Percentiles rank a stretch among this genome's conserved stretches.
Conservation (phyloP, 2,113 vertebrate genomes). For the Pygoscelis antarcticus region DNA sequence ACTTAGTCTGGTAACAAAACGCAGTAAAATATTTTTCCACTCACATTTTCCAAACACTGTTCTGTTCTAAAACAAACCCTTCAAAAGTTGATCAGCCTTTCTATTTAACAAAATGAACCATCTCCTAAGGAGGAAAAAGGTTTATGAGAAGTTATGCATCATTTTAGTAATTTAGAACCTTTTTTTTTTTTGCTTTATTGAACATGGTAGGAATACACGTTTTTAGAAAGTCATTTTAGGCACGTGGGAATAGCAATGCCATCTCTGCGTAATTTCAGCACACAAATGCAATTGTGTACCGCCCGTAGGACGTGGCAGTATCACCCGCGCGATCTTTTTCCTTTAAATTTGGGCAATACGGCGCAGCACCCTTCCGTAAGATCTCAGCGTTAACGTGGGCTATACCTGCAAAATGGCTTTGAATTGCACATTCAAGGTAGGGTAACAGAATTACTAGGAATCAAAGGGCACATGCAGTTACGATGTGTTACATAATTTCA, state of each 20-base stretch:
- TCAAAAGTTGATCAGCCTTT: background rate
- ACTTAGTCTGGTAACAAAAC: slow-evolving; percentile 50
- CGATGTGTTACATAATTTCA: background rate
- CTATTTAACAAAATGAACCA: background rate
- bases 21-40: background rate
- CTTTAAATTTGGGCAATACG: too few relatives aligned
- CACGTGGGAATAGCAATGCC: background rate
- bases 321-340: too few relatives aligned
- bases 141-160: background rate
- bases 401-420: background rate
- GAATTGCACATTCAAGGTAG: background rate
- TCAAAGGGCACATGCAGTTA: background rate
- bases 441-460: background rate
- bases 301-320: too few relatives aligned
- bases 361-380: too few relatives aligned
- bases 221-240: background rate
- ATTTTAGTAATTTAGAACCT: background rate
- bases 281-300: too few relatives aligned
- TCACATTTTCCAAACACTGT: background rate
- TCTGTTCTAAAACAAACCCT: background rate
- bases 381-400: background rate
- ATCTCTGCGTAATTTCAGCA: too few relatives aligned
- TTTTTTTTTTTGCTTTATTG: background rate
- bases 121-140: too few relatives aligned
- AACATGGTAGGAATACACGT: background rate